These are phyloP conservation scores for Melipona bicolor DNA, from an alignment of 2,888 invertebrate species.

Conservation along the genomic window DNA sequence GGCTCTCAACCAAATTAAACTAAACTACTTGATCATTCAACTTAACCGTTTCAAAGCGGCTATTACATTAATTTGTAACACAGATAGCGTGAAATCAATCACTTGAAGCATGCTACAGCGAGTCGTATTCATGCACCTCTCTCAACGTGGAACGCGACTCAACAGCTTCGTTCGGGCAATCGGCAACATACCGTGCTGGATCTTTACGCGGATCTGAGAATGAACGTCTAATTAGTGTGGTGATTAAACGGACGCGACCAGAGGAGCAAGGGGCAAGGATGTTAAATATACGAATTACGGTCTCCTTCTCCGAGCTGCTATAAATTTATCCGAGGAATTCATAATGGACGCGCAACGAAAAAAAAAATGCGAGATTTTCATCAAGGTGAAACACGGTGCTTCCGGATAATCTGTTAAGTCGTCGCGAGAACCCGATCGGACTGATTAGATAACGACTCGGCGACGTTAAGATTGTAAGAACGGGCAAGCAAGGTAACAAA, in stretches of 20 bases:
- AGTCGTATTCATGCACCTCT: too few species aligned
- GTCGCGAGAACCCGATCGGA: not conserved
- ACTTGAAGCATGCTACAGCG: too few species aligned
- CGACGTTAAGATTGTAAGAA: conserved; percentile 18
- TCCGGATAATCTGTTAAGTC: not conserved
- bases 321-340: not conserved
- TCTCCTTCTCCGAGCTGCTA: too few species aligned
- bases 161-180: not conserved
- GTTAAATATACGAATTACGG: not conserved
- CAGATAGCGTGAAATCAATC: too few species aligned
- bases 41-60: too few species aligned
- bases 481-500: conserved; percentile 9
- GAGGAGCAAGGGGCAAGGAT: not conserved
- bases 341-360: not conserved
- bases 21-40: too few species aligned
- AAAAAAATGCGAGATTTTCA: not conserved
- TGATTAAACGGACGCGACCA: conserved; percentile 16
- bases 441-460: conserved; percentile 8
- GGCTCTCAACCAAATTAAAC: too few species aligned
- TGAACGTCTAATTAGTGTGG: conserved; percentile 31
- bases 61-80: too few species aligned
- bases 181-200: not conserved
- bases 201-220: conserved; percentile 8
- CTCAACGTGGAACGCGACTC: too few species aligned
- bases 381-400: not conserved